Percentiles rank a stretch among this genome's conserved stretches.
These are phyloP conservation scores for Aldrovandia affinis DNA, from an alignment of 2,797 vertebrate genomes.

Conservation along the genomic window DNA sequence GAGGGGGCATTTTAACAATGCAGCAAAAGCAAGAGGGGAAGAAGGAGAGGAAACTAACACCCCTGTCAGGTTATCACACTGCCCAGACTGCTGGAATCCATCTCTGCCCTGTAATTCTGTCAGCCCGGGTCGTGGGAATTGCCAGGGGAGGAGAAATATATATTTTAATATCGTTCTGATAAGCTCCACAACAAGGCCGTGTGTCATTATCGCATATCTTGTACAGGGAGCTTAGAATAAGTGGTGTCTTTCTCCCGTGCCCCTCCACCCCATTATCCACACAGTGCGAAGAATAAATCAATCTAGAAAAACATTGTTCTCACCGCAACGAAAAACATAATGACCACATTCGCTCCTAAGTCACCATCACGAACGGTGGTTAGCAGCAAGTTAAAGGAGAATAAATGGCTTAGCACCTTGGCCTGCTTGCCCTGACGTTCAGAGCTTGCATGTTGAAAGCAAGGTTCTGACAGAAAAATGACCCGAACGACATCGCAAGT, in stretches of 20 bases:
- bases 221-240: constrained; percentile 62
- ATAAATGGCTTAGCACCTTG: constrained; percentile 72
- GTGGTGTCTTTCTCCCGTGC: constrained; percentile 53
- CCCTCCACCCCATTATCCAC: constrained; percentile 35
- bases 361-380: constrained; percentile 64
- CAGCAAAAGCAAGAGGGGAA: constrained; percentile 41
- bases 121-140: constrained; percentile 41
- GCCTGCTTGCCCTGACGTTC: constrained; percentile 55
- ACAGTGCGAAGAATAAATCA: constrained; percentile 30
- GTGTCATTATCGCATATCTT: constrained; percentile 69
- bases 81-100: constrained; percentile 54
- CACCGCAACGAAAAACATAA: constrained; percentile 65
- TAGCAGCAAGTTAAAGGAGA: constrained; percentile 69
- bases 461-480: neutral
- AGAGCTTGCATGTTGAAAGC: neutral
- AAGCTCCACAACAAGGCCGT: constrained; percentile 56
- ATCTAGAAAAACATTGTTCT: constrained; percentile 37
- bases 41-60: constrained; percentile 62
- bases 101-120: constrained; percentile 43
- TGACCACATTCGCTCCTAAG: constrained; percentile 59
- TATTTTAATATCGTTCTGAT: constrained; percentile 67
- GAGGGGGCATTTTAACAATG: constrained; percentile 52
- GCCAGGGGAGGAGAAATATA: constrained; percentile 53
- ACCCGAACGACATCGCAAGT: neutral
- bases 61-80: constrained; percentile 68